A percentile compares a stretch with the other conserved stretches of the same genome.
Conservation (phyloP, 1,140 invertebrate species). For the Leptinotarsa undecemlineata region DNA sequence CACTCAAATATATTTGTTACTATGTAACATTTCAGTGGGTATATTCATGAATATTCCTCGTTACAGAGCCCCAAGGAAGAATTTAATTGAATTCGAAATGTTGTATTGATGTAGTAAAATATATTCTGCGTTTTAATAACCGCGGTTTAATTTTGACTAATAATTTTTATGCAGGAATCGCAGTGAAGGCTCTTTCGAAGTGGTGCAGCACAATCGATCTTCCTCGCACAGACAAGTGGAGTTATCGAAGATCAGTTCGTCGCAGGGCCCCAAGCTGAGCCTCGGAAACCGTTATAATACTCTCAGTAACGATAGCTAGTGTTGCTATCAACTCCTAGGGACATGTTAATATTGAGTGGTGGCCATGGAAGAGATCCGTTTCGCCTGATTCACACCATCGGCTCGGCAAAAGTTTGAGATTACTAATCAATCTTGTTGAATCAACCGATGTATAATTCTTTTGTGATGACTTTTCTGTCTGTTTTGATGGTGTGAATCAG, state of each 20-base stretch:
- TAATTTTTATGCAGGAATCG: slow-evolving; percentile 55
- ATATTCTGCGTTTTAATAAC: too few species aligned
- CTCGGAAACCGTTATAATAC: slow-evolving; percentile 61
- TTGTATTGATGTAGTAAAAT: too few species aligned
- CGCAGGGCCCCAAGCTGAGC: slow-evolving; percentile 58
- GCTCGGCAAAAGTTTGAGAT: slow-evolving; percentile 4
- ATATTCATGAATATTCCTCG: too few species aligned
- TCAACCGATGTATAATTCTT: background rate
- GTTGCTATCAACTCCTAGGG: slow-evolving; percentile 22
- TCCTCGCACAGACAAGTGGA: slow-evolving; percentile 49
- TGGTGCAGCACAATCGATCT: slow-evolving; percentile 59
- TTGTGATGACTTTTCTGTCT: background rate
- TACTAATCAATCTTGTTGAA: background rate
- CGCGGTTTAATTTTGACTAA: too few species aligned
- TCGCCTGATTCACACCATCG: slow-evolving; percentile 28
- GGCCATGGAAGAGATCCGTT: slow-evolving; percentile 14
- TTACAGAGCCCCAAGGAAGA: too few species aligned
- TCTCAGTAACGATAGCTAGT: slow-evolving; percentile 56
- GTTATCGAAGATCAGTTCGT: slow-evolving; percentile 44
- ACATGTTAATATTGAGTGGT: slow-evolving; percentile 30
- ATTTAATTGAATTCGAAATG: too few species aligned
- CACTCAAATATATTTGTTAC: too few species aligned
- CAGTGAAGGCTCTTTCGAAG: slow-evolving; percentile 64
- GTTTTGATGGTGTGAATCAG: background rate
- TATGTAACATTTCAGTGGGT: too few species aligned